These are phyloP conservation scores for Melanotaenia duboulayi DNA, from an alignment of 2,113 vertebrate genomes.

Conservation along the genomic window DNA sequence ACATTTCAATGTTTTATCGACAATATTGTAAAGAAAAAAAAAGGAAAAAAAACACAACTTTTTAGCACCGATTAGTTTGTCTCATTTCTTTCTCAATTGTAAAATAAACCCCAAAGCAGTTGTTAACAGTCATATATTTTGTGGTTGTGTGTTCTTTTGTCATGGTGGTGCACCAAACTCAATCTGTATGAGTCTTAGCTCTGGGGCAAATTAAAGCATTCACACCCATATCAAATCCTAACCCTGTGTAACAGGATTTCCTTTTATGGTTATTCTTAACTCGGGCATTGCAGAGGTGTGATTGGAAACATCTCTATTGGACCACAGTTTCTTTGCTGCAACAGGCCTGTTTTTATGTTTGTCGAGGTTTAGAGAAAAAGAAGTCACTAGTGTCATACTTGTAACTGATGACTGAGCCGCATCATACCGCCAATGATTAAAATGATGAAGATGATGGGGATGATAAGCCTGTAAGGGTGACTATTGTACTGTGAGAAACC, in stretches of 20 bases:
- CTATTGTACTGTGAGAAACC: conserved; percentile 76
- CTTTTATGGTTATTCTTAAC: conserved; percentile 13
- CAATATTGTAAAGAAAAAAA: conserved; percentile 90
- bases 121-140: conserved; percentile 89
- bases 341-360: conserved; percentile 42
- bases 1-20: conserved; percentile 98
- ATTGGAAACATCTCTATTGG: conserved; percentile 1
- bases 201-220: conserved; percentile 53
- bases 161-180: conserved; percentile 32
- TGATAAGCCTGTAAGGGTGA: conserved; percentile 74
- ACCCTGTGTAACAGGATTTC: conserved; percentile 42
- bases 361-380: conserved; percentile 16
- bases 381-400: conserved; percentile 66
- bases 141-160: conserved; percentile 83
- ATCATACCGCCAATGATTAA: conserved; percentile 67
- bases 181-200: conserved; percentile 30
- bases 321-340: conserved; percentile 11
- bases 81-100: conserved; percentile 92
- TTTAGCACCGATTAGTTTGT: conserved; percentile 92
- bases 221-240: conserved; percentile 31
- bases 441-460: conserved; percentile 68
- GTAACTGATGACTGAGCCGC: conserved; percentile 71
- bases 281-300: conserved; percentile 19
- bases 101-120: conserved; percentile 99
- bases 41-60: conserved; percentile 66